phyloP scores from a whole-genome alignment of 2,888 invertebrate species.

The Embidobia sp. region DNA sequence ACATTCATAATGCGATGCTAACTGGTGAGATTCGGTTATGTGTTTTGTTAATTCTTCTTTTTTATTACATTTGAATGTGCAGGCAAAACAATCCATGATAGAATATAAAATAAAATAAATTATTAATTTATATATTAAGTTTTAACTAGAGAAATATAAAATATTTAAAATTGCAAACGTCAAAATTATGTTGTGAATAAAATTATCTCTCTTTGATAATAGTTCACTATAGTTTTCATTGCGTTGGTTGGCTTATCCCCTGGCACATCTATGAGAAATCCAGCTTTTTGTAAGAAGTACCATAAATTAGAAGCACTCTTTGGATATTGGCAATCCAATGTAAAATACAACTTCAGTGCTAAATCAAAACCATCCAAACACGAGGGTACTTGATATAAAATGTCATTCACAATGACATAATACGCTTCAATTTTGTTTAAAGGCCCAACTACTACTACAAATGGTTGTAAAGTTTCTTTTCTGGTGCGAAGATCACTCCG shows the following conservation, averaged over 20 bases:
- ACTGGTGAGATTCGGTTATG: neutral
- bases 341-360: conserved; percentile 8
- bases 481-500: neutral
- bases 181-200: no score
- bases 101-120: no score
- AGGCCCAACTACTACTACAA: conserved; percentile 7
- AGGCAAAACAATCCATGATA: no score
- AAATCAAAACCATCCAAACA: conserved; percentile 6
- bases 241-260: no score
- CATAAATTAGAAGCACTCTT: neutral
- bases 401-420: conserved; percentile 18
- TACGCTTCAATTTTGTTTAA: neutral
- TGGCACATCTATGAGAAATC: neutral
- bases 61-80: no score
- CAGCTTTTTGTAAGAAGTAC: conserved; percentile 24
- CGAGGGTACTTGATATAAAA: neutral
- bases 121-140: no score
- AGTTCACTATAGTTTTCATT: no score
- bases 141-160: neutral
- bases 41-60: no score
- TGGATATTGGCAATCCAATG: neutral
- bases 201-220: neutral
- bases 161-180: no score
- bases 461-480: conserved; percentile 19
- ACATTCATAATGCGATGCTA: conserved; percentile 1